Conservation (phyloP, 1,140 invertebrate genomes). For the Dreissena rostriformis region DNA sequence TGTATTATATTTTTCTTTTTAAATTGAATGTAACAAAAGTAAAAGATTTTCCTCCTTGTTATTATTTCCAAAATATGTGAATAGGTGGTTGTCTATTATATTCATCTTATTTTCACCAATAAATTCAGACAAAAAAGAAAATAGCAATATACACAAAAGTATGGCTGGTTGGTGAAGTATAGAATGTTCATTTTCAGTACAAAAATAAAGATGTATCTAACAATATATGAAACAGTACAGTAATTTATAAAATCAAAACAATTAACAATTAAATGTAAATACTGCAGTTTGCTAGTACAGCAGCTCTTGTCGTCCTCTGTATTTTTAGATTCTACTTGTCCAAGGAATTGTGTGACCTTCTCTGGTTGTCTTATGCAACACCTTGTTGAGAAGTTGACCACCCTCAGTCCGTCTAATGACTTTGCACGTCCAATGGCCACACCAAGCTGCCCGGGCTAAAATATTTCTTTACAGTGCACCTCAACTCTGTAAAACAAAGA, state of each 20-base stretch:
- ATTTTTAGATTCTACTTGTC: not conserved
- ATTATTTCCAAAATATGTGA: too few relatives aligned
- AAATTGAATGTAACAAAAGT: too few relatives aligned
- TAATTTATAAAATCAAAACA: not conserved
- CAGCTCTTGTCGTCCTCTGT: not conserved
- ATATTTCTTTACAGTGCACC: conserved; percentile 23
- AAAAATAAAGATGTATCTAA: too few relatives aligned
- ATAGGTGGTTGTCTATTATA: too few relatives aligned
- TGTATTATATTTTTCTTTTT: too few relatives aligned
- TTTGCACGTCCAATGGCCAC: conserved; percentile 2
- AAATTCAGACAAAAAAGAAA: too few relatives aligned
- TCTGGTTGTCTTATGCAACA: not conserved
- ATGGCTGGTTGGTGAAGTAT: too few relatives aligned
- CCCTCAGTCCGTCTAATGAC: conserved; percentile 7
- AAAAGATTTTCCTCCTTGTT: too few relatives aligned
- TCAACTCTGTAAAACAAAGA: conserved; percentile 31
- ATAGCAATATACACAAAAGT: too few relatives aligned
- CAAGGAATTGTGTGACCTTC: not conserved
- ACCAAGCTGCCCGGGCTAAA: conserved; percentile 24
- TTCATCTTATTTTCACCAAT: too few relatives aligned
- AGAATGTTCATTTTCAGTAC: too few relatives aligned
- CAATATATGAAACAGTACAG: too few relatives aligned
- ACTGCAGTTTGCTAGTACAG: not conserved
- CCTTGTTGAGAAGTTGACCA: not conserved
- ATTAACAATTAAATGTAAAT: not conserved